phyloP scores from a whole-genome alignment of 2,888 invertebrate species.

The Pandemis cinnamomeana region DNA sequence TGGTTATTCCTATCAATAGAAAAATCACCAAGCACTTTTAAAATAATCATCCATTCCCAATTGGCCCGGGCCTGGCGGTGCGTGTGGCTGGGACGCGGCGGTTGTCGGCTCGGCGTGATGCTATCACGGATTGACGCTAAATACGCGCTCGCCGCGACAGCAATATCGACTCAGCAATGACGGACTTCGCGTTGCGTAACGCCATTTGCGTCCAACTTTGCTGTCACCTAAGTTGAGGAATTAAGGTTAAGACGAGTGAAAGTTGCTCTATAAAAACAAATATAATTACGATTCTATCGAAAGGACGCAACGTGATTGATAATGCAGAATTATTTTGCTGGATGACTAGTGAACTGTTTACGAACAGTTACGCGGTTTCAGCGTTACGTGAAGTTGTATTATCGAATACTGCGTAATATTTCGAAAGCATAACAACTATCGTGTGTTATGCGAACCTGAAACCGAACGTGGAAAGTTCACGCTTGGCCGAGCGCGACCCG shows the following conservation, averaged over 20 bases:
- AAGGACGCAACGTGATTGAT: conserved; percentile 39
- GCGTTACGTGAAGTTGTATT: conserved; percentile 69
- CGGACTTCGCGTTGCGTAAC: conserved; percentile 74
- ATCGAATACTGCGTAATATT: conserved; percentile 80
- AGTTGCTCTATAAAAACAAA: conserved; percentile 52
- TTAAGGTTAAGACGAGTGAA: conserved; percentile 56
- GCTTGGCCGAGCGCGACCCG: conserved; percentile 73
- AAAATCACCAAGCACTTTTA: too few relatives aligned
- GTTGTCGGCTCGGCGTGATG: conserved; percentile 62
- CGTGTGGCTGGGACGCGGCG: conserved; percentile 63
- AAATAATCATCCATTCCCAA: too few relatives aligned
- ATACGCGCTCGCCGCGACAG: conserved; percentile 80
- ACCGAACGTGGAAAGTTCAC: conserved; percentile 82
- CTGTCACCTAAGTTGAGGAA: conserved; percentile 65
- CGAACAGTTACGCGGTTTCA: conserved; percentile 63
- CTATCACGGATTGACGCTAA: conserved; percentile 82
- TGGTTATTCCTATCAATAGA: too few relatives aligned
- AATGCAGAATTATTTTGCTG: conserved; percentile 36
- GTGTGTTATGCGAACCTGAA: conserved; percentile 79
- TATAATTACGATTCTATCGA: conserved; percentile 41
- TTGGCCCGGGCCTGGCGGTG: conserved; percentile 69
- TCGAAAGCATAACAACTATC: conserved; percentile 79
- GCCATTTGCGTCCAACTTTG: conserved; percentile 69
- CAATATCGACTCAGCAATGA: conserved; percentile 80
- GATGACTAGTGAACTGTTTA: conserved; percentile 40